Evolutionary conservation across 2,888 invertebrate genomes (phyloP).

Genomic region (Lasioglossum malachurum): DNA sequence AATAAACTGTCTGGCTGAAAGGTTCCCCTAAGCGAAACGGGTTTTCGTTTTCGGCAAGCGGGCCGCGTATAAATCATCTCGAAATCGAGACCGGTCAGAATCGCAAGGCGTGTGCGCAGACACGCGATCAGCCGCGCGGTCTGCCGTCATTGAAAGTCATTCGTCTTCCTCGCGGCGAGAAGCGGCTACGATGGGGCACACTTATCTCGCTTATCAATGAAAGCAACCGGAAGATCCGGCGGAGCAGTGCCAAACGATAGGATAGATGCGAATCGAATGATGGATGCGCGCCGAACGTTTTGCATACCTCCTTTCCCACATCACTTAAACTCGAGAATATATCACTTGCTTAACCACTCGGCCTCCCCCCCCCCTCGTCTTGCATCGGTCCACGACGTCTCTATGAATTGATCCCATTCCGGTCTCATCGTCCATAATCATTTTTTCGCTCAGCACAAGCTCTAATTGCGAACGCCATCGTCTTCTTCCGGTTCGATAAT

Average conservation of each 20-base stretch:
- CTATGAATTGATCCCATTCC: conserved; percentile 30
- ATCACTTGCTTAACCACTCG: conserved; percentile 36
- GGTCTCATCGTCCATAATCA: conserved; percentile 43
- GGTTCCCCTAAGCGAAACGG: background rate
- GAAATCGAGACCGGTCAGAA: conserved; percentile 38
- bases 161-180: conserved; percentile 65
- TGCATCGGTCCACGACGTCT: conserved; percentile 53
- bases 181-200: conserved; percentile 58
- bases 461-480: background rate
- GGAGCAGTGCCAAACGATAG: conserved; percentile 71
- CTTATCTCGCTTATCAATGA: conserved; percentile 74
- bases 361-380: background rate
- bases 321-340: conserved; percentile 72
- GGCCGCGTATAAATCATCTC: conserved; percentile 46
- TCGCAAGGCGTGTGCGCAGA: conserved; percentile 20
- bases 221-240: conserved; percentile 70
- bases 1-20: conserved; percentile 7
- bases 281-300: conserved; percentile 73
- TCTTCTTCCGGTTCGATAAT: background rate
- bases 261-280: conserved; percentile 76
- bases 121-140: conserved; percentile 22
- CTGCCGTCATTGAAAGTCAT: conserved; percentile 69
- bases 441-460: conserved; percentile 26
- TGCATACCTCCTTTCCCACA: conserved; percentile 77
- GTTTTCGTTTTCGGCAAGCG: conserved; percentile 23